These are phyloP conservation scores for Tinea pellionella DNA, from an alignment of 2,888 invertebrate species.

Conservation along the genomic window DNA sequence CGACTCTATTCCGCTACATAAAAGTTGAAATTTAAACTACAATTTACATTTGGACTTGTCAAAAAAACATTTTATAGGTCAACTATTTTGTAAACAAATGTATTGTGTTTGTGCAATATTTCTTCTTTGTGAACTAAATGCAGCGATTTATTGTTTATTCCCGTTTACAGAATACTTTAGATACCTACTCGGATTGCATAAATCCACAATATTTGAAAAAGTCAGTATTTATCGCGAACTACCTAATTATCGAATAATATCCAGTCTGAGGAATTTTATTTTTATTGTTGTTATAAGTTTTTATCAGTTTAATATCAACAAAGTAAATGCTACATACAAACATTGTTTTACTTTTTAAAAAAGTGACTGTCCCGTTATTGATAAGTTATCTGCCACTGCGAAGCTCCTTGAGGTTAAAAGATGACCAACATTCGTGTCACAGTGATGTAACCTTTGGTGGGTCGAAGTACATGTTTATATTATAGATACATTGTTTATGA, in stretches of 20 bases:
- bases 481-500: not conserved
- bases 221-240: too few species aligned
- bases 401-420: constrained; percentile 6
- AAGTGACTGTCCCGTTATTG: constrained; percentile 9
- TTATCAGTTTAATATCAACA: not conserved
- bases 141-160: not conserved
- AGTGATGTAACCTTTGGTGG: not conserved
- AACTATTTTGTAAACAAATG: constrained; percentile 53
- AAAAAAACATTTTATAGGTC: constrained; percentile 40
- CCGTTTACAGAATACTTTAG: too few species aligned
- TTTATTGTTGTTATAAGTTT: too few species aligned
- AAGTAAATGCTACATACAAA: not conserved
- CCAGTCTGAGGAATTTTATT: too few species aligned
- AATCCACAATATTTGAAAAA: too few species aligned
- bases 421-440: not conserved
- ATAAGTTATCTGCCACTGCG: constrained; percentile 14
- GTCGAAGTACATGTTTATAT: not conserved
- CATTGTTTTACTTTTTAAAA: not conserved
- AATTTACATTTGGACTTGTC: not conserved
- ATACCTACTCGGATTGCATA: too few species aligned
- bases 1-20: not conserved
- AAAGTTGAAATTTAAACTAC: not conserved
- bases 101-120: constrained; percentile 22
- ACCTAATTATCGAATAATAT: too few species aligned
- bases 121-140: constrained; percentile 19